phyloP scores from a whole-genome alignment of 1,140 invertebrate genomes.

The Drosophila gunungcola region DNA sequence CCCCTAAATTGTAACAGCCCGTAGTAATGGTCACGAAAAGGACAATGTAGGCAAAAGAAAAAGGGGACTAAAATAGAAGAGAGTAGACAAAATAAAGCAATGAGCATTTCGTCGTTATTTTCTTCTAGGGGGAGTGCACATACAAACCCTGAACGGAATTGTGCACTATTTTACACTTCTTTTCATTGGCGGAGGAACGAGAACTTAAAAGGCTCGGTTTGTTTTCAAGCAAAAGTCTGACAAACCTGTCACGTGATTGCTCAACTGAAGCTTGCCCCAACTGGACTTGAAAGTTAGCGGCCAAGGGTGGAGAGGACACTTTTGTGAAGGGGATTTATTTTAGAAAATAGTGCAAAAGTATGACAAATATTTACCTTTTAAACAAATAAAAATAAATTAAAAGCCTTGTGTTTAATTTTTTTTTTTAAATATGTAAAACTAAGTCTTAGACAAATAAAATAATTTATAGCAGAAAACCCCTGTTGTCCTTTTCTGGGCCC shows the following conservation, averaged over 20 bases:
- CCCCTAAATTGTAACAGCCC: conserved; percentile 26
- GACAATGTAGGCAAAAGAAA: conserved; percentile 27
- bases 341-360: no score
- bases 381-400: no score
- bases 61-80: conserved; percentile 17
- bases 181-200: conserved; percentile 22
- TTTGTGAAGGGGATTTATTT: not conserved
- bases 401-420: no score
- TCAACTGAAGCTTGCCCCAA: conserved; percentile 54
- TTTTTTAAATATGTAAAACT: no score
- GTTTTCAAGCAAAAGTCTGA: conserved; percentile 70
- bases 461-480: not conserved
- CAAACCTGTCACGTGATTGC: conserved; percentile 80
- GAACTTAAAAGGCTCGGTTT: conserved; percentile 66
- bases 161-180: conserved; percentile 48
- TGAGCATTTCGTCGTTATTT: conserved; percentile 15
- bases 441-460: not conserved
- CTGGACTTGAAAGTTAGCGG: conserved; percentile 26
- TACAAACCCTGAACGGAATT: conserved; percentile 38
- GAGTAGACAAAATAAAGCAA: conserved; percentile 34
- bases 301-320: not conserved
- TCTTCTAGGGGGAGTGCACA: conserved; percentile 6
- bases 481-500: not conserved
- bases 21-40: conserved; percentile 18
- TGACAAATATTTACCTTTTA: no score